These are phyloP conservation scores for Colostygia pectinataria DNA, from an alignment of 2,888 invertebrate genomes.

Conservation along the genomic window DNA sequence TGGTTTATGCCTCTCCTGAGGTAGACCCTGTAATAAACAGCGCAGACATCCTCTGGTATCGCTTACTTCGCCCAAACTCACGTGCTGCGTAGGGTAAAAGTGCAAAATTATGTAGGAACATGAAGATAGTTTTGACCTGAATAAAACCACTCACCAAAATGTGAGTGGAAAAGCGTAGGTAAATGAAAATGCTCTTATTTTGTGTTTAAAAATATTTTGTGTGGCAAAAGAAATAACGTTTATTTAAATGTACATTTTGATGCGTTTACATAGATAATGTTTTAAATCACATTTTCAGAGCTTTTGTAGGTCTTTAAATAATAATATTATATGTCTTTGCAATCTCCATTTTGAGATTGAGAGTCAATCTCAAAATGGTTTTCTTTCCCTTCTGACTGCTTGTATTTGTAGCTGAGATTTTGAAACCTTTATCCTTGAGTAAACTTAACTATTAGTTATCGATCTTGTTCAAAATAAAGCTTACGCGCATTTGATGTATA, in stretches of 20 bases:
- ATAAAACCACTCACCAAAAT: conserved; percentile 12
- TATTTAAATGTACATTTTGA: neutral
- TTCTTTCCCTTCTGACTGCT: no score
- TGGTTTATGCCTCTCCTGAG: conserved; percentile 35
- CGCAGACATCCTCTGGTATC: conserved; percentile 28
- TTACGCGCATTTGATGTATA: no score
- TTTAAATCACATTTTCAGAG: no score
- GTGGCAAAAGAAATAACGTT: neutral
- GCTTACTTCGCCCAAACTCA: conserved; percentile 32
- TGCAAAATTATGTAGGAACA: conserved; percentile 33
- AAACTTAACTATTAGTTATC: no score
- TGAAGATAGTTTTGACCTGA: conserved; percentile 16
- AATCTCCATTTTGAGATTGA: no score
- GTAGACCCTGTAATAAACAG: conserved; percentile 33
- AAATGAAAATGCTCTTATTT: conserved; percentile 7
- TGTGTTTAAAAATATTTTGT: neutral
- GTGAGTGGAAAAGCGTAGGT: neutral
- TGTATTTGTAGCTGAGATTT: no score
- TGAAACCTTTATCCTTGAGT: no score
- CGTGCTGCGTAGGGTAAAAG: conserved; percentile 22
- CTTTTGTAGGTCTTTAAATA: no score
- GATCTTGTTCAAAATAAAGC: no score
- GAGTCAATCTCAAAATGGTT: no score
- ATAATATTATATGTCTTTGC: no score
- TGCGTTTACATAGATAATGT: no score